Evolutionary conservation across 2,888 invertebrate genomes (phyloP), one percentile per base, ranked within the genome.

Genomic region (Sarcophaga subvicina): DNA sequence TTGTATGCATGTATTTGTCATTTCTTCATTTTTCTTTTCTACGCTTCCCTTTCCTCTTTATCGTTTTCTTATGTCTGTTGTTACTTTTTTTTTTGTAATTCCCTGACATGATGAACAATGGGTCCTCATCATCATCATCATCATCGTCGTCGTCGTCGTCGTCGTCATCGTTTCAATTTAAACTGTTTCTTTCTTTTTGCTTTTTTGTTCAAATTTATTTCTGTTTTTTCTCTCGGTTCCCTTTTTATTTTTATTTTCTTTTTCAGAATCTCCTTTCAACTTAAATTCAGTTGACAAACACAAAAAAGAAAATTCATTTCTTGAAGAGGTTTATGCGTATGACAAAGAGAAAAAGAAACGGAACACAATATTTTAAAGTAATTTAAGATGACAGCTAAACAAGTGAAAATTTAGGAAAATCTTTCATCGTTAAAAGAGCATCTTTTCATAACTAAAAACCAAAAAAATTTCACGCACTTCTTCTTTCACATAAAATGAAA

Each of bases 101-200:
- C 79, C 73, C 72, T 75, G 83, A 64, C 70, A 77, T 64, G 66
- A 71, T 75, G 82, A 85, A 82, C 85, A 85, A 85, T 85, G 82
- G 79, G 76, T 80, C 82, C 75, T 82, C 86, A 86, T 80, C 86
- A 81, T 77, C 82, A 83, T 54, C 86, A 83, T 80, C 86, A 81
- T 83, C 77, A 85, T 22, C 22, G 1, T 22, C 22, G 22, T 22
- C 22, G 22, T 22, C 22, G 22, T 22, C 22, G 14, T 49, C 78
- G 75, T 82, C 86, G 85, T 80, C 86, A 81, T 83, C 77, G 77
- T 83, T 79, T 80, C 69, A 79, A 84, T 84, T 75, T 54, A 45
- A 37, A 37, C 37, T 3, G 37, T 37, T 37, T 37, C 37, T 83
- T 83, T 69, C 73, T 25, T 79, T 83, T 73, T 75, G 11, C 64